Evolutionary conservation across 2,888 invertebrate species (phyloP), one percentile per base, ranked within the genome.

Genomic region (Trichopoda pennipes): DNA sequence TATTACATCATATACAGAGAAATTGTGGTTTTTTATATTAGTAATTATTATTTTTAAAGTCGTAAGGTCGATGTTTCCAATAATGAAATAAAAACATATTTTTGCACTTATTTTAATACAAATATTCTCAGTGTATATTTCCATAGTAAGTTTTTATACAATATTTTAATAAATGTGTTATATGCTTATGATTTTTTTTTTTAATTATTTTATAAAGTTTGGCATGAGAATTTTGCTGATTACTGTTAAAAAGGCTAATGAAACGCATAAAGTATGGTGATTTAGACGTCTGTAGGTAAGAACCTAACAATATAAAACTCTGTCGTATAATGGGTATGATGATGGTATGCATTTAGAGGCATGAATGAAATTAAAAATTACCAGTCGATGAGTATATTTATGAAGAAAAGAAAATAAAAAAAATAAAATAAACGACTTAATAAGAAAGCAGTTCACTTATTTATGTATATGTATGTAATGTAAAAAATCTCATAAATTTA

Each of bases 151-250:
- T 23, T n/a, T 35, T 3, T 16, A 16, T 44, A 6, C 16, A 44
- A 14, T 44, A 44, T 44, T 44, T 44, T 2, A 7, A 16, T 53
- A 28, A 53, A 23, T 44, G 23, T 66, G 38, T 53, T 1, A 21
- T 12, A 42, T 66, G 53, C 35, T 47, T n/a, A 19, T 10, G 32
- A 58, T 56, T 51, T 68, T 47, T 35, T 70, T 49, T 19, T 16
- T 23, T 49, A 66, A 51, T 75, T 66, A 28, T 28, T 28, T 4
- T 28, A 28, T 28, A 63, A 16, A 78, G 55, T 49, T 82, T 75
- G 78, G 82, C 82, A 82, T 82, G 82, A 75, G 79, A 82, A 82
- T 75, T 82, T 81, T 61, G 82, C 78, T 79, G 56, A 49, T 55
- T 72, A 69, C 23, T 58, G 74, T 47, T 64, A 68, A 44, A 21